phyloP scores from a whole-genome alignment of 2,797 vertebrate species.

The Cuculus canorus region DNA sequence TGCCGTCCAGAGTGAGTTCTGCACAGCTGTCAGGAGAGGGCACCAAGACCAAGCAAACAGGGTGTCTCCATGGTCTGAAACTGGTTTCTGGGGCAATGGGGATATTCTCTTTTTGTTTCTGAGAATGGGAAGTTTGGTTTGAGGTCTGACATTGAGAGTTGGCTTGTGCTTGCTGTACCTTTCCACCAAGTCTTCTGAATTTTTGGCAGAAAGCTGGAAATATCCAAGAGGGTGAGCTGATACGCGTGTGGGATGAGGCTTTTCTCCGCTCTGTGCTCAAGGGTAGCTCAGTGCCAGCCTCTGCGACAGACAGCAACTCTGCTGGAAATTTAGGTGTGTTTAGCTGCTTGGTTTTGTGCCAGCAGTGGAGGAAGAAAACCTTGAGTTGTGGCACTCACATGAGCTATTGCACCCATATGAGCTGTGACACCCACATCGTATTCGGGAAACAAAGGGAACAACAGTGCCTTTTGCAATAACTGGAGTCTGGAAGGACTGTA shows the following conservation, averaged over 20 bases:
- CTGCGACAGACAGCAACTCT: not conserved
- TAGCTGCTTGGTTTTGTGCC: not conserved
- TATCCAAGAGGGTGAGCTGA: not conserved
- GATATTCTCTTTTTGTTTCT: not conserved
- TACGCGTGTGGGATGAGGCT: fast-evolving
- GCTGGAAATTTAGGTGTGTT: not conserved
- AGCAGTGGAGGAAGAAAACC: not conserved
- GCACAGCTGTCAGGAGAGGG: conserved; percentile 14
- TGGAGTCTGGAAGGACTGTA: not conserved
- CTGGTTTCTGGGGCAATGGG: fast-evolving
- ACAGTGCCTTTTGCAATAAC: not conserved
- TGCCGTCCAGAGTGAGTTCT: not conserved
- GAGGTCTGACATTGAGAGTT: not conserved
- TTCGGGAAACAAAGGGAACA: not conserved
- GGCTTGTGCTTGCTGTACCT: not conserved
- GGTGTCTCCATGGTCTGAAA: not conserved
- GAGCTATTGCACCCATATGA: not conserved
- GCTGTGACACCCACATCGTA: not conserved
- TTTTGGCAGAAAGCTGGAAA: not conserved
- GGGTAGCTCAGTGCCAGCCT: not conserved
- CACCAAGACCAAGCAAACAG: not conserved
- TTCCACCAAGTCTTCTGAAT: not conserved
- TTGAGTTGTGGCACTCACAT: not conserved
- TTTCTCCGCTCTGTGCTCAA: not conserved
- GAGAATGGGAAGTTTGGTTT: not conserved